Evolutionary conservation across 2,888 invertebrate genomes (phyloP).

Genomic region (Protonemura montana): DNA sequence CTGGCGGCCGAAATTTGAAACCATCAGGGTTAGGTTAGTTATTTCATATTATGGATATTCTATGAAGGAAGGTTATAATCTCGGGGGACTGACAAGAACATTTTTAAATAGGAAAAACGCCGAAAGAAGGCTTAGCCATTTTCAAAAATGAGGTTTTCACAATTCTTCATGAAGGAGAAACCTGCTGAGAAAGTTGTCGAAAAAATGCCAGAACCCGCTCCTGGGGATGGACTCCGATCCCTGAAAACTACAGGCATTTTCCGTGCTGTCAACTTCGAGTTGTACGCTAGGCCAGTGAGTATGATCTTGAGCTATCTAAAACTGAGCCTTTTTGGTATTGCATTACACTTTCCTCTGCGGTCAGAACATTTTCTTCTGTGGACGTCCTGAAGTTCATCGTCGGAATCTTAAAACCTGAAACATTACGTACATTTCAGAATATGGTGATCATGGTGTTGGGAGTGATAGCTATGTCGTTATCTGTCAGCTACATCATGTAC

Average conservation of each 20-base stretch:
- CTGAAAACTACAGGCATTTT: slow-evolving; percentile 78
- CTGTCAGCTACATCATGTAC: slow-evolving; percentile 83
- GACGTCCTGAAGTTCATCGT: too few relatives aligned
- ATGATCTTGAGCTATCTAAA: not conserved
- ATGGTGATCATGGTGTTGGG: slow-evolving; percentile 85
- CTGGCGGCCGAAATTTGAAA: not conserved
- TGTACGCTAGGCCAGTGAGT: slow-evolving; percentile 88
- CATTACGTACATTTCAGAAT: slow-evolving; percentile 68
- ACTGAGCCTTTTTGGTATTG: too few relatives aligned
- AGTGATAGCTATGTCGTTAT: slow-evolving; percentile 74
- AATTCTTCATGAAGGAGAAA: not conserved
- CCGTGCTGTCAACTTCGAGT: slow-evolving; percentile 84
- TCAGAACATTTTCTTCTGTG: too few relatives aligned
- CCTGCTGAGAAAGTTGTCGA: not conserved
- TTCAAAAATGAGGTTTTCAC: not conserved
- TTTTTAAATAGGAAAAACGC: not conserved
- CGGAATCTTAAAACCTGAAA: not conserved
- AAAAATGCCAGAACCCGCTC: slow-evolving; percentile 54
- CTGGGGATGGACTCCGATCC: slow-evolving; percentile 81
- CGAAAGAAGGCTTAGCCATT: not conserved
- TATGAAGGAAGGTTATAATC: not conserved
- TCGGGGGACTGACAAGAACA: not conserved
- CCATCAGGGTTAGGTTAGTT: not conserved
- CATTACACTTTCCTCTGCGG: too few relatives aligned
- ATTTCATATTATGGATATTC: not conserved